A percentile compares a stretch with the other conserved stretches of the same genome.
Evolutionary conservation across 2,888 invertebrate genomes (phyloP).

Genomic region (Rotaria macrura): DNA sequence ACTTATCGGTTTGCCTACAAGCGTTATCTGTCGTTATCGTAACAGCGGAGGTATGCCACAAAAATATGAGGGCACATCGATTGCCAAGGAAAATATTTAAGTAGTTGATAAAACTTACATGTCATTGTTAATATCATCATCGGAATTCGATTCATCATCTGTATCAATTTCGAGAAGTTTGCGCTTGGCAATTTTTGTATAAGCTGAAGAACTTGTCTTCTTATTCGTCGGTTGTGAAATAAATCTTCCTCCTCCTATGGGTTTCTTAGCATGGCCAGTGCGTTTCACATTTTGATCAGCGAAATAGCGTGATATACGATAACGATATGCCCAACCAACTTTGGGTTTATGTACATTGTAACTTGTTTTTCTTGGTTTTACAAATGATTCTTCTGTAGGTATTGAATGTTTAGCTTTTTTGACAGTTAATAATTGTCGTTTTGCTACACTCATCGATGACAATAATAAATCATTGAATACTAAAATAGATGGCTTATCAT

Average conservation of each 20-base stretch:
- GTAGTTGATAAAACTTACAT: not conserved
- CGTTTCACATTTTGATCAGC: not conserved
- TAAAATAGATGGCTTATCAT: not conserved
- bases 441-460: not conserved
- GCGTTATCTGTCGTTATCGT: too few species aligned
- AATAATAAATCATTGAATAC: not conserved
- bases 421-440: not conserved
- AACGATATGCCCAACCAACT: constrained; percentile 33
- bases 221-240: not conserved
- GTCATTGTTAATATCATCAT: too few species aligned
- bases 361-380: not conserved
- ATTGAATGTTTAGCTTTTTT: not conserved
- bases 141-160: too few species aligned
- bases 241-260: not conserved
- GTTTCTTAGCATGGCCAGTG: too few species aligned
- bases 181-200: not conserved
- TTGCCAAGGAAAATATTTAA: not conserved
- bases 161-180: not conserved
- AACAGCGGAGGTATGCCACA: too few species aligned
- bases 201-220: not conserved
- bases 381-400: not conserved
- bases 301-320: constrained; percentile 18
- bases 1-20: too few species aligned
- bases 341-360: not conserved
- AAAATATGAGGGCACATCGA: too few species aligned